These are phyloP conservation scores for Cerastis rubricosa DNA, from an alignment of 2,888 invertebrate genomes.

Conservation along the genomic window DNA sequence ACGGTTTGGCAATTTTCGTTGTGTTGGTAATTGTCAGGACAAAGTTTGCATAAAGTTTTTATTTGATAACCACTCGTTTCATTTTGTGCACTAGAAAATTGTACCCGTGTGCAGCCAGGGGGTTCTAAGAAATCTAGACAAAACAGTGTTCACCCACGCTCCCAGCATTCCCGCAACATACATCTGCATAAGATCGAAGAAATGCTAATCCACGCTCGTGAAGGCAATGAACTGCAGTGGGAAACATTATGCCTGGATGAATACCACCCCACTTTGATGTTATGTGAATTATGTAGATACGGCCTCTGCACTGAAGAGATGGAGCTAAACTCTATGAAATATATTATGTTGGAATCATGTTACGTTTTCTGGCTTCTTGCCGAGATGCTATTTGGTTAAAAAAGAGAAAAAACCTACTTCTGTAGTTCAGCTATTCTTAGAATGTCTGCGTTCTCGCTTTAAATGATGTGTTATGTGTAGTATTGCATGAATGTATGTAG, in stretches of 20 bases:
- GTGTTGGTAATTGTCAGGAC: too few species aligned
- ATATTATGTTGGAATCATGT: constrained; percentile 24
- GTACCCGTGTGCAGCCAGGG: too few species aligned
- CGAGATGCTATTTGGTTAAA: constrained; percentile 25
- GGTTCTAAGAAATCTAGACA: not conserved
- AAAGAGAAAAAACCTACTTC: not conserved
- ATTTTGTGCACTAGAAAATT: too few species aligned
- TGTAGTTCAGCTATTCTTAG: not conserved
- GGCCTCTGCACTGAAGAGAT: constrained; percentile 39
- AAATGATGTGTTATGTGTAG: too few species aligned
- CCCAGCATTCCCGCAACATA: constrained; percentile 25
- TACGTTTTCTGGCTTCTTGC: constrained; percentile 38
- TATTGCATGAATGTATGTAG: not conserved
- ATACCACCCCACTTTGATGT: constrained; percentile 61
- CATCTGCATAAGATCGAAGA: constrained; percentile 60
- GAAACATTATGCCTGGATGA: constrained; percentile 56
- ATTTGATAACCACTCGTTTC: too few species aligned
- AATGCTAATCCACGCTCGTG: constrained; percentile 58
- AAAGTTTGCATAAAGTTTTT: too few species aligned
- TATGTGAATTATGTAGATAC: constrained; percentile 57
- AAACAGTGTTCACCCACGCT: not conserved
- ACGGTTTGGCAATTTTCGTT: too few species aligned
- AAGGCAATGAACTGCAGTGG: constrained; percentile 62
- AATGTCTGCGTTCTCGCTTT: not conserved
- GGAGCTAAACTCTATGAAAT: constrained; percentile 33